Evolutionary conservation across 2,113 vertebrate species (phyloP), one percentile per base, ranked within the genome.

Genomic region (Noturus placidus): DNA sequence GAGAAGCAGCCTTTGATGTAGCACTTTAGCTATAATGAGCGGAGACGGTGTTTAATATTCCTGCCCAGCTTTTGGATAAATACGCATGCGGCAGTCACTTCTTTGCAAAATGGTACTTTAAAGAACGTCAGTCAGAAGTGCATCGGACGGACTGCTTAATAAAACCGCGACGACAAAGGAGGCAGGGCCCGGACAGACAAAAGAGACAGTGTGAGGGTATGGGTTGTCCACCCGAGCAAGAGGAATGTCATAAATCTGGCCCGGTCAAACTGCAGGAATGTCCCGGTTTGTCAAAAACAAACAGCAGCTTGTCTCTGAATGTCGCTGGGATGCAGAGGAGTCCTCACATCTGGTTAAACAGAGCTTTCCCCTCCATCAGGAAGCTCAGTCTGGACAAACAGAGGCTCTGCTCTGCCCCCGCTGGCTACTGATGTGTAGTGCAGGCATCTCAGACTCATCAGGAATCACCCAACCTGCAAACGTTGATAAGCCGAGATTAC

Each of bases 261-360:
- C 77, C 76, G 85, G 90, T 92, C 92, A 93, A 93, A 93, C 85
- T 81, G 87, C 80, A 92, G 91, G 92, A 95, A 94, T 93, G 92
- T 94, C 90, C 90, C 88, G 93, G 91, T 92, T 92, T 92, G 92
- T 93, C 91, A 93, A 91, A 94, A 93, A 92, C 90, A 93, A 94
- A 93, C 90, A 91, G 87, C 89, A 90, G 91, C 92, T 90, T 92
- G 92, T 93, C 91, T 93, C 82, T 7, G 93, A 92, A 86, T 87
- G 88, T 91, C 87, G 85, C 91, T 91, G n/a, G 30, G n/a, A n/a
- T n/a, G 72, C 76, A 92, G 89, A 82, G n/a, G 87, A 92, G 88
- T 87, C 90, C 86, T 90, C 90, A 88, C 92, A 93, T 95, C 91
- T 94, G 92, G 90, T 93, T 89, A 91, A 93, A 92, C 90, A 92